phyloP scores from a whole-genome alignment of 2,113 vertebrate genomes.

The Lepus americanus region DNA sequence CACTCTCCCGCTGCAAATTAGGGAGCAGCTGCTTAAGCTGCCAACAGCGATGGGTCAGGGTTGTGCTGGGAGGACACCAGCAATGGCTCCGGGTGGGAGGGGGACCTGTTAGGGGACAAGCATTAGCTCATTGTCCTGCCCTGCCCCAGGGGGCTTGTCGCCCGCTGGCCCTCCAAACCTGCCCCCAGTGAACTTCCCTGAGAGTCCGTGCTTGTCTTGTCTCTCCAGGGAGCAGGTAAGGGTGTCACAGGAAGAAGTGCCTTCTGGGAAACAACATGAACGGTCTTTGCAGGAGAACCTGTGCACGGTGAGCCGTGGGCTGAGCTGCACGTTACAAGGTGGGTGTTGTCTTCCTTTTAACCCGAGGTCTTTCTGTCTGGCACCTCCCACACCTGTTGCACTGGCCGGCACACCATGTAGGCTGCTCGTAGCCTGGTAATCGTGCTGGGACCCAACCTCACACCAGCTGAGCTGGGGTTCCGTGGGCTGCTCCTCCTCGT shows the following conservation, averaged over 20 bases:
- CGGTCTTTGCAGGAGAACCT: neutral
- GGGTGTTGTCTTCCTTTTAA: neutral
- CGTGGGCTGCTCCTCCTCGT: too few relatives aligned
- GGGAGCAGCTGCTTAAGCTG: neutral
- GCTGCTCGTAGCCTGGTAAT: too few relatives aligned
- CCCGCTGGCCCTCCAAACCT: neutral
- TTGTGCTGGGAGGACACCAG: neutral
- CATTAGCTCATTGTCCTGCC: fast-evolving
- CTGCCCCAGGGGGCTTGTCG: neutral
- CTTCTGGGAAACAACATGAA: neutral
- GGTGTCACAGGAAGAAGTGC: neutral
- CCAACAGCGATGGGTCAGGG: neutral
- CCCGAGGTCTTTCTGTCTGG: neutral
- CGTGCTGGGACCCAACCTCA: too few relatives aligned
- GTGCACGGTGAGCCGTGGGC: neutral
- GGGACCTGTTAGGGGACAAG: neutral
- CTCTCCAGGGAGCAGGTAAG: too few relatives aligned
- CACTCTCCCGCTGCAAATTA: neutral
- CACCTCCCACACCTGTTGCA: neutral
- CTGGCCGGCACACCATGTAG: neutral
- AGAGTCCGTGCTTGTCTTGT: fast-evolving
- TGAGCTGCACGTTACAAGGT: neutral
- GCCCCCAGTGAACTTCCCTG: neutral
- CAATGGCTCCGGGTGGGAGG: neutral
- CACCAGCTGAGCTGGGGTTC: too few relatives aligned